Evolutionary conservation across 2,113 vertebrate species (phyloP).

Genomic region (Atrichornis clamosus): DNA sequence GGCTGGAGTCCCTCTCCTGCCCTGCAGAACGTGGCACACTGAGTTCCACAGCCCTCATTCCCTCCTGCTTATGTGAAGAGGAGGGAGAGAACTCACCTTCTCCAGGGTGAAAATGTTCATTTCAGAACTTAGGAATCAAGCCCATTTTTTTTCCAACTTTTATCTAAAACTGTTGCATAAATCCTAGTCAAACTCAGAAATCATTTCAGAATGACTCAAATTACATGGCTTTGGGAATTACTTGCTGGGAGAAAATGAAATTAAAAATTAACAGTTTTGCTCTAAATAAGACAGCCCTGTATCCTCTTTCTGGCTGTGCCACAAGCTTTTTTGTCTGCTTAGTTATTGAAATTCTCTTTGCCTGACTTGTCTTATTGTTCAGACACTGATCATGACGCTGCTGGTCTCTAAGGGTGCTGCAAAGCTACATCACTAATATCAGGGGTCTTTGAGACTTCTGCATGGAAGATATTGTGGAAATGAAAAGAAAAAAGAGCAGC

Average conservation of each 20-base stretch:
- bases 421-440: neutral
- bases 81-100: neutral
- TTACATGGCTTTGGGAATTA: neutral
- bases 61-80: neutral
- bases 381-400: neutral
- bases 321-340: neutral
- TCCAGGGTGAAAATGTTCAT: neutral
- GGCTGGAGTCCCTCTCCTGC: rapidly evolving
- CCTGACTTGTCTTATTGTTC: neutral
- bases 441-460: neutral
- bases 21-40: neutral
- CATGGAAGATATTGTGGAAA: neutral
- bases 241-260: neutral
- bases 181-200: neutral
- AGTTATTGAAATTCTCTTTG: neutral
- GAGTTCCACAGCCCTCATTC: neutral
- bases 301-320: neutral
- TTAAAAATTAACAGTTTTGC: neutral
- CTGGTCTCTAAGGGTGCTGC: neutral
- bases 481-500: neutral
- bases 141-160: neutral
- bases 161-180: neutral
- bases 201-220: neutral
- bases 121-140: neutral
- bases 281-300: neutral